Base-by-base conservation (phyloP, 1,140 invertebrate species). In the Neodiprion virginianus region DNA sequence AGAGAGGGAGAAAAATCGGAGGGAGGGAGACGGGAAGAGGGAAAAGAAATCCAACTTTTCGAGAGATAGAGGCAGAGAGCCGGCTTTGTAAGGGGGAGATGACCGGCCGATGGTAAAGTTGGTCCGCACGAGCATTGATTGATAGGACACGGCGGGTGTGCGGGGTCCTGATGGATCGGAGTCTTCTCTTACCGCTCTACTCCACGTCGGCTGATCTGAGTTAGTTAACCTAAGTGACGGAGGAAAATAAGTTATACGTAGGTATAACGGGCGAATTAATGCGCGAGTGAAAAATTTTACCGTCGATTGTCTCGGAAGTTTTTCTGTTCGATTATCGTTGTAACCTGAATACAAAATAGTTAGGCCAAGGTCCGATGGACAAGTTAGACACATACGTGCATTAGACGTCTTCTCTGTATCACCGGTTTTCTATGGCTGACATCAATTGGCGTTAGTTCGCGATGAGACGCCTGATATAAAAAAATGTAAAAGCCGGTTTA, bases 151-250 rank as follows among this genome's bases (percentile, higher is more conserved):
- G 53, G n/a, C 53, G 53, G 53, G 53, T 10, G 53, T 61, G 53
- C 53, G 53, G 11, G 53, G 11, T 61, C 53, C 53, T 61, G 53
- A 61, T 61, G 53, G 53, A 61, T 61, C 53, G 53, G 53, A 61
- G n/a, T 61, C 53, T 61, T 61, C 53, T 61, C n/a, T 40, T 40
- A 40, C 28, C 28, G 28, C 1, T 40, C 28, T 40, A 40, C 28
- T 40, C 28, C 28, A 40, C 53, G 53, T 61, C 53, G n/a, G n/a
- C 53, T 40, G 28, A 40, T 40, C 28, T 61, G 11, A 17, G 53
- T 14, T 61, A 61, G 53, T 61, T 61, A 61, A 61, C 53, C 8
- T 61, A 61, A 61, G 53, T 61, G 53, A 61, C 11, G 11, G 53
- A 61, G n/a, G n/a, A 14, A 61, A 61, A 61, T 61, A 8, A 14